Conservation (phyloP, 2,113 vertebrate species). For the Sinocyclocheilus rhinocerous region DNA sequence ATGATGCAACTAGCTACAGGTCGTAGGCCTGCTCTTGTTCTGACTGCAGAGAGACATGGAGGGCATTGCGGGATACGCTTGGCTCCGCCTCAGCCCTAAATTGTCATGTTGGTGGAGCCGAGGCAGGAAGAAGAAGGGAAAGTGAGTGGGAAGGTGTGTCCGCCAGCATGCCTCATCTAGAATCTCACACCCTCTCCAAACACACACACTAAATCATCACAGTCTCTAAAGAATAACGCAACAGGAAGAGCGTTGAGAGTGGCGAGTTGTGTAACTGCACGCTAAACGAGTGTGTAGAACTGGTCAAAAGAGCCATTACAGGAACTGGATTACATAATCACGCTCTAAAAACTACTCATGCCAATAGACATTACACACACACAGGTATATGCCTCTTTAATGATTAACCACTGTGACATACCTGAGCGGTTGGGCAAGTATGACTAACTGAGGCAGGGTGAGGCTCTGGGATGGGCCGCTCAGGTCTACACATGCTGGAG, state of each 20-base stretch:
- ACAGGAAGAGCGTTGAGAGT: not conserved
- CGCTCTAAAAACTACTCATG: constrained; percentile 3
- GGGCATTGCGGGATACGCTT: constrained; percentile 63
- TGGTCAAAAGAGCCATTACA: not conserved
- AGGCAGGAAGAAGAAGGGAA: constrained; percentile 44
- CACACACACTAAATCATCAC: constrained; percentile 4
- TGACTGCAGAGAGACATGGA: constrained; percentile 56
- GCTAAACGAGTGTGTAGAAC: not conserved
- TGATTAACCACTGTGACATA: constrained; percentile 60
- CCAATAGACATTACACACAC: not conserved
- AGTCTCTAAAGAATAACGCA: not conserved
- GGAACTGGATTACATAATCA: not conserved
- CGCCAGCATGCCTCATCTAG: constrained; percentile 53
- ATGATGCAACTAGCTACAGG: constrained; percentile 70
- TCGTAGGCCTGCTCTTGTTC: constrained; percentile 68
- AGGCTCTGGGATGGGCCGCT: constrained; percentile 51
- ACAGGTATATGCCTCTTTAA: constrained; percentile 10
- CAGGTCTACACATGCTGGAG: constrained; percentile 54
- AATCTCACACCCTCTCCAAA: constrained; percentile 28
- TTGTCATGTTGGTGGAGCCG: constrained; percentile 49
- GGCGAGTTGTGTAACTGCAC: not conserved
- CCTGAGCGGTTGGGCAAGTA: constrained; percentile 15
- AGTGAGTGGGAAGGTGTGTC: constrained; percentile 67
- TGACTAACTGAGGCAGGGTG: constrained; percentile 47
- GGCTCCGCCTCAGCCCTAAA: constrained; percentile 57